phyloP scores from a whole-genome alignment of 2,797 vertebrate species.

The Chloroceryle inda region DNA sequence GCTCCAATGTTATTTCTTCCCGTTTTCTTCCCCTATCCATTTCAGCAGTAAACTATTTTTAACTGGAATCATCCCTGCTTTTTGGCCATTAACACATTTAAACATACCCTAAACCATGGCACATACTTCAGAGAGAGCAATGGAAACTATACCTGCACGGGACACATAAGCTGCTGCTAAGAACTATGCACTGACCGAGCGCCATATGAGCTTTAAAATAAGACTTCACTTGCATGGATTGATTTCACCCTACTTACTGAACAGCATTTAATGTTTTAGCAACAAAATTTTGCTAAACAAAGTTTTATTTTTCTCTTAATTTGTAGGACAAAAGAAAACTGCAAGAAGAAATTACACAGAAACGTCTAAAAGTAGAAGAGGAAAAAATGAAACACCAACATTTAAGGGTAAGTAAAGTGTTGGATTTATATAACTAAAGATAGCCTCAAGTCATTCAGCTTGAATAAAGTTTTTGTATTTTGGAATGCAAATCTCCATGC shows the following conservation, averaged over 20 bases:
- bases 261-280: not conserved
- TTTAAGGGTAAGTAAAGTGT: slow-evolving; percentile 88
- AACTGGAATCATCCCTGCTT: not conserved
- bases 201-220: not conserved
- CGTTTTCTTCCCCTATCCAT: not conserved
- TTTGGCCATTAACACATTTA: not conserved
- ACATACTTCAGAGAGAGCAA: not conserved
- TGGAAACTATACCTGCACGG: not conserved
- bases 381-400: slow-evolving; percentile 95
- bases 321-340: slow-evolving; percentile 93
- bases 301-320: slow-evolving; percentile 22
- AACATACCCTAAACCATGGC: not conserved
- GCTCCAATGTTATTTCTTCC: not conserved
- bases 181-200: not conserved
- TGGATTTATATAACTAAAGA: not conserved
- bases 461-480: not conserved
- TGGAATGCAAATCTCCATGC: slow-evolving; percentile 25
- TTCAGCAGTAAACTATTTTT: not conserved
- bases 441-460: not conserved
- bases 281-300: not conserved
- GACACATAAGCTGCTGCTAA: not conserved
- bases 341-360: slow-evolving; percentile 93
- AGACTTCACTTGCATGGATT: not conserved
- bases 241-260: not conserved
- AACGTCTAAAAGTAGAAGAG: slow-evolving; percentile 91